Evolutionary conservation across 2,888 invertebrate genomes (phyloP), one percentile per base, ranked within the genome.

Genomic region (Amorpha juglandis): DNA sequence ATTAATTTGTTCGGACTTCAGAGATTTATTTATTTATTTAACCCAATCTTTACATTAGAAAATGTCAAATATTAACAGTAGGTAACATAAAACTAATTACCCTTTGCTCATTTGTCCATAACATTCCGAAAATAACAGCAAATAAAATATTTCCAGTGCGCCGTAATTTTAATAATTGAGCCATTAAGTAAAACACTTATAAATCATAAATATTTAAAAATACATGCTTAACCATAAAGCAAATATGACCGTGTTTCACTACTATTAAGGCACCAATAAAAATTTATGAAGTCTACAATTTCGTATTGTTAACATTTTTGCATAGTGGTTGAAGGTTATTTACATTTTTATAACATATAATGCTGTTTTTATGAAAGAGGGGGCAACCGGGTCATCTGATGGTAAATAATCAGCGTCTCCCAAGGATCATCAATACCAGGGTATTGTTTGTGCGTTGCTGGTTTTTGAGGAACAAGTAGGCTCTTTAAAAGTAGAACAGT

Each of bases 131-230:
- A 58, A 42, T 19, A 58, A 58, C n/a, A 1, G 11, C 9, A 16
- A 42, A n/a, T 6, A 19, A 12, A 42, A 42, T 58, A 58, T 58
- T 58, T 58, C 7, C 16, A 38, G 3, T 14, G 6, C 38, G 38
- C 16, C 14, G n/a, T n/a, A 16, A 42, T 42, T 8, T 55, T 16
- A 55, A 55, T 58, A 58, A 58, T 19, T 19, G 7, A 55, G 38
- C 38, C 38, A 55, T 55, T 55, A 55, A 38, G 16, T 38, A 38
- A 11, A 58, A 42, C 58, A 19, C 19, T 7, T 58, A 21, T 58
- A 58, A 58, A 58, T 42, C 58, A 38, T 14, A 35, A 55, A 55
- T 55, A 38, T 38, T 35, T 55, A 16, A 16, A 55, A 55, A 8
- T 55, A 55, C 51, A 51, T 14, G 52, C 9, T 55, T 11, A 12